Conservation (phyloP, 2,797 vertebrate genomes). For the Vespertilio murinus region DNA sequence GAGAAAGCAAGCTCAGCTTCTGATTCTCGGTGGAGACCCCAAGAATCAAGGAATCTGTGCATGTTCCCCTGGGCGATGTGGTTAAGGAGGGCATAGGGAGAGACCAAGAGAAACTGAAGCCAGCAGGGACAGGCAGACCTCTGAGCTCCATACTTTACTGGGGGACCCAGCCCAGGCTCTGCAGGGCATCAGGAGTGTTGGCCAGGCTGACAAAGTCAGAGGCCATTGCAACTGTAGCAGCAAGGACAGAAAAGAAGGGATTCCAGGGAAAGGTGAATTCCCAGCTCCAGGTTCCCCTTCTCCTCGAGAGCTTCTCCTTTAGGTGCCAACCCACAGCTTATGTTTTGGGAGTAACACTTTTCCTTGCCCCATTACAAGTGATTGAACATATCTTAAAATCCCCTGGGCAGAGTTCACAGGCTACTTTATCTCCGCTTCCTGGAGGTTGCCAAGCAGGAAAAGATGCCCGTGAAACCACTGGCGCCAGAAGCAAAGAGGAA, state of each 20-base stretch:
- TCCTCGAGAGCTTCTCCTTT: neutral
- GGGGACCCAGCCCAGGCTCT: neutral
- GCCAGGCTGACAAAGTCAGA: neutral
- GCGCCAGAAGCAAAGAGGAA: neutral
- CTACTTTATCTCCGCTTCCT: neutral
- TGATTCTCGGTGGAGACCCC: neutral
- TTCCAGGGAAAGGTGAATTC: neutral
- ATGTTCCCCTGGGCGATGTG: neutral
- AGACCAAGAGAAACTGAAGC: neutral
- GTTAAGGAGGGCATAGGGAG: neutral
- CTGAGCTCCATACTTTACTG: neutral
- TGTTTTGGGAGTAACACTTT: neutral
- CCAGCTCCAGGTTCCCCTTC: neutral
- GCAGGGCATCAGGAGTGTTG: neutral
- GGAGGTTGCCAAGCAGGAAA: neutral
- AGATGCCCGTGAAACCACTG: conserved; percentile 31
- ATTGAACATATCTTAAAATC: neutral
- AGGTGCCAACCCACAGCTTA: neutral
- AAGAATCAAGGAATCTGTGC: neutral
- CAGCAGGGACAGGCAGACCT: neutral
- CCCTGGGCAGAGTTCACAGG: neutral
- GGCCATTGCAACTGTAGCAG: neutral
- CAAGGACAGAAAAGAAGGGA: neutral
- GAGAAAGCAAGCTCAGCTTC: neutral
- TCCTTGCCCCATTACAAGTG: neutral